Base-by-base conservation (phyloP, 1,140 invertebrate genomes). In the Agrypnia vestita region DNA sequence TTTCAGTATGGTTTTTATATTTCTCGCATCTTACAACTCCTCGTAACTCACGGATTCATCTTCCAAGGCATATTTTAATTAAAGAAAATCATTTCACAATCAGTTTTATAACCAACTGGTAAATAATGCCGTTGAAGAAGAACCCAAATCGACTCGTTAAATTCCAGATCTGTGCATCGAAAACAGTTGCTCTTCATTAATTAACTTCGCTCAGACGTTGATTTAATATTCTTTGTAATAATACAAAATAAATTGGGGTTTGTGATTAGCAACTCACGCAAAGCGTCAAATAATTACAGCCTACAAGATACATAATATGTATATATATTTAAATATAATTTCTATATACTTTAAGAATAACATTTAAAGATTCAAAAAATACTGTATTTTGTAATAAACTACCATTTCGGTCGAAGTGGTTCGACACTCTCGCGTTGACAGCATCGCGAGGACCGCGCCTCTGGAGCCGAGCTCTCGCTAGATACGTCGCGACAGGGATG, bases 341-440 rank as follows among this genome's bases (percentile, higher is more conserved):
- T 19, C 43, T 73, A 73, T 53, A 35, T 73, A 53, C 19, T 53
- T 62, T 69, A 69, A 46, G 64, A 69, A 69, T 72, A 79, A 76
- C 61, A 76, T 79, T 81, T 82, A 82, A 82, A 82, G 46, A 55
- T 82, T 82, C 81, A 82, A 82, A 82, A 82, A 82, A 82, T 82
- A 82, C 81, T 82, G 81, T 82, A 74, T 64, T 82, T 82, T 82
- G 47, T 82, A 71, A 49, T 51, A 71, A 53, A 47, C 59, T 74
- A 79, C 62, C 61, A 49, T 76, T 67, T 80, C 62, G 67, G 77
- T 82, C 64, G 78, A 82, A 82, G 72, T 47, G 43, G 12, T 79
- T 82, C 80, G 59, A 81, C 76, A 71, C 35, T 46, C 69, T 64
- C 43, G 17, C 59, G 12, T 47, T 69, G 25, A 35, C 6, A 35